These are phyloP conservation scores for Atta texana DNA, from an alignment of 1,140 invertebrate species.

Conservation along the genomic window DNA sequence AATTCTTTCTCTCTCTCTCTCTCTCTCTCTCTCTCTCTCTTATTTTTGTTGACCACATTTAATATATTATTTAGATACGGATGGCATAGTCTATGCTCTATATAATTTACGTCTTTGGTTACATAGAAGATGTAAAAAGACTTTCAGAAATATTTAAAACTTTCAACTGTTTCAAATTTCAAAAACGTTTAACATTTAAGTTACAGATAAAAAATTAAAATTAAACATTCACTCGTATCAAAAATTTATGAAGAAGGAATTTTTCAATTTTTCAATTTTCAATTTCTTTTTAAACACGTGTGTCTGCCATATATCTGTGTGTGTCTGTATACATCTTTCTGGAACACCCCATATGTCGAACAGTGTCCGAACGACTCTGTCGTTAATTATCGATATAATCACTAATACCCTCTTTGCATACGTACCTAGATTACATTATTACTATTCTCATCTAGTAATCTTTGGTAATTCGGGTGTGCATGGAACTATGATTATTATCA, in stretches of 20 bases:
- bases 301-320: not conserved
- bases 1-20: too few species aligned
- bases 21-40: too few species aligned
- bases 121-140: conserved; percentile 5
- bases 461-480: conserved; percentile 85
- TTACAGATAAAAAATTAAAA: not conserved
- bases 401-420: conserved; percentile 42
- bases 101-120: too few species aligned
- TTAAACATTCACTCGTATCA: not conserved
- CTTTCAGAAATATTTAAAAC: not conserved
- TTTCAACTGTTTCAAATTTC: conserved; percentile 4
- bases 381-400: conserved; percentile 53
- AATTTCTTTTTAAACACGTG: not conserved
- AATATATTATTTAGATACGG: too few species aligned
- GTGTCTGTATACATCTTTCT: conserved; percentile 1
- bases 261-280: not conserved
- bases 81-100: too few species aligned
- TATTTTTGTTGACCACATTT: too few species aligned
- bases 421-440: conserved; percentile 56
- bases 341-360: conserved; percentile 29
- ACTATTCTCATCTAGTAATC: conserved; percentile 77
- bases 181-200: not conserved
- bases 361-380: not conserved
- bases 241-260: not conserved
- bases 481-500: conserved; percentile 85